Evolutionary conservation across 2,113 vertebrate species (phyloP), one percentile per base, ranked within the genome.

Genomic region (Oplegnathus fasciatus): DNA sequence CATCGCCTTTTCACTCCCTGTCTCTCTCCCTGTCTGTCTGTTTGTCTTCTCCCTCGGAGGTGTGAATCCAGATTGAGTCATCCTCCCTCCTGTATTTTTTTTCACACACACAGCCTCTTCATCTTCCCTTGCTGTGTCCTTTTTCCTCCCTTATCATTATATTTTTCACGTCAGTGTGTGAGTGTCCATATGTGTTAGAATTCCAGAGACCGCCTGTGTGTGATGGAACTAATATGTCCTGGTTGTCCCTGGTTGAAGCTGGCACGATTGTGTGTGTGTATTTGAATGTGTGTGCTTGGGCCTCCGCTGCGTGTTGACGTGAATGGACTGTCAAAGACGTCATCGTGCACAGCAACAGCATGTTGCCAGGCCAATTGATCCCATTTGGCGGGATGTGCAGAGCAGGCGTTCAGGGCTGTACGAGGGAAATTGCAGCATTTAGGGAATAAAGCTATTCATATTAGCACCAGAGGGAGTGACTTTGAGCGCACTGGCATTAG

Each of bases 61-160:
- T 88, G 88, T 77, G 78, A 87, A 61, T 78, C 61, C 68, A 89
- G 68, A 88, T 65, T 85, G 78, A 91, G 66, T 86, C 62, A 84
- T 82, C 48, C 30, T 68, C 46, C 40, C 52, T 30, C 58, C 30
- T 20, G 14, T 40, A 0, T 52, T 50, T 37, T 42, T 20, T 17
- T 30, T 17, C 3, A n/a, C 15, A 65, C 2, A 48, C 48, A 40
- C 24, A 52, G 11, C 65, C 17, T 75, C 67, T 64, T 66, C 15
- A n/a, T 68, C 60, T 74, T 61, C 10, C 52, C 77, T 20, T 20
- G 10, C 52, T 34, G 40, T 32, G 24, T n/a, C 50, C 37, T 17
- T 34, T 74, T 9, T 26, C 18, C 37, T 70, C 32, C 28, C 65
- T 18, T 48, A 44, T 80, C 46, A 14, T 32, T 46, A 9, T 42